Conservation (phyloP, 2,888 invertebrate species). For the Lasioglossum morio region DNA sequence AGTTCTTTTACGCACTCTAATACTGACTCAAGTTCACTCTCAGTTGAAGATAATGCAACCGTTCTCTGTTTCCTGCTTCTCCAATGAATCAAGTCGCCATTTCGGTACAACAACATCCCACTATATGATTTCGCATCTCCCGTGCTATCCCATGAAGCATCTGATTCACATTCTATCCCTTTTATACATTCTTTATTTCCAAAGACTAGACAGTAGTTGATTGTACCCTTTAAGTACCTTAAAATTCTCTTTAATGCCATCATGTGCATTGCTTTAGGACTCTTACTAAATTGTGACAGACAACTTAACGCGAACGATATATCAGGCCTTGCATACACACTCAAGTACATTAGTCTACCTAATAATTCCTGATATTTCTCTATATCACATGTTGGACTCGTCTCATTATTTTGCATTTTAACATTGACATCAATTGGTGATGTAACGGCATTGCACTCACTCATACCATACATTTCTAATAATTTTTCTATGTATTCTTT, state of each 20-base stretch:
- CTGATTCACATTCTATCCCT: constrained; percentile 10
- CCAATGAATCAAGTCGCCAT: constrained; percentile 28
- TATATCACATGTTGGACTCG: neutral
- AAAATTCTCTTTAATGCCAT: neutral
- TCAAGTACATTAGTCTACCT: too few relatives aligned
- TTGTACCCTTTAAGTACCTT: constrained; percentile 18
- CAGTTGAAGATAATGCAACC: constrained; percentile 18
- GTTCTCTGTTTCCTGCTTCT: constrained; percentile 11
- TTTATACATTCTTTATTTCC: neutral
- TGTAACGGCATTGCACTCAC: neutral
- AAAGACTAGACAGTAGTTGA: neutral
- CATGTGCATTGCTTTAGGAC: constrained; percentile 19
- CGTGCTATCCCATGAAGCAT: constrained; percentile 30
- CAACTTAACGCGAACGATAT: too few relatives aligned
- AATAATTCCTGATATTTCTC: constrained; percentile 11
- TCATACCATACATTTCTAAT: constrained; percentile 10
- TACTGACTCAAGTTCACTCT: constrained; percentile 15
- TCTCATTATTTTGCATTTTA: neutral
- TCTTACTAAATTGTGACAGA: constrained; percentile 31
- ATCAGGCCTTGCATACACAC: too few relatives aligned
- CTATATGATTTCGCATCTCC: constrained; percentile 29
- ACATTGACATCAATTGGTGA: constrained; percentile 20
- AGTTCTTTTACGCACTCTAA: constrained; percentile 22
- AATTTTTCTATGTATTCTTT: constrained; percentile 24
- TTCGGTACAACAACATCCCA: constrained; percentile 22